These are phyloP conservation scores for Ptychochromis oligacanthus DNA, from an alignment of 2,113 vertebrate genomes.

Conservation along the genomic window DNA sequence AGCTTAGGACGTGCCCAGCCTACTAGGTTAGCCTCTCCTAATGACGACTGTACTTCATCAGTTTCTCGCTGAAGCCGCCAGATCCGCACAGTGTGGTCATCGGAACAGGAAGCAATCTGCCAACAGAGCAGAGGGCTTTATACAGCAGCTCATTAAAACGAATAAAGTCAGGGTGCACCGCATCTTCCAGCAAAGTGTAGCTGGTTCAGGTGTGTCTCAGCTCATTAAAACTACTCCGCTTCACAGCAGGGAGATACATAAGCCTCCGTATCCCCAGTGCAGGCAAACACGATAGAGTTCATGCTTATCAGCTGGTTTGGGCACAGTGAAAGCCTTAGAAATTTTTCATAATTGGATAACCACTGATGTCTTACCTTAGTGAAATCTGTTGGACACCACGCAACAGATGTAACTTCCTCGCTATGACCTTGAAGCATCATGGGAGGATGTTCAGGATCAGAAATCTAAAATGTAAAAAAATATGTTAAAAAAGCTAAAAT, in stretches of 20 bases:
- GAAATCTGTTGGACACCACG: conserved; percentile 96
- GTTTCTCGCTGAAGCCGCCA: conserved; percentile 85
- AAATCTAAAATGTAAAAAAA: conserved; percentile 79
- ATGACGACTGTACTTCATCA: conserved; percentile 68
- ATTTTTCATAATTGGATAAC: neutral
- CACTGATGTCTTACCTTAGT: conserved; percentile 85
- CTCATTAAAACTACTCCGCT: conserved; percentile 16
- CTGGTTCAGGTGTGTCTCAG: neutral
- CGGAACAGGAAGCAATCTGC: conserved; percentile 96
- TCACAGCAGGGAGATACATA: neutral
- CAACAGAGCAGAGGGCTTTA: conserved; percentile 39
- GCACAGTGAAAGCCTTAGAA: neutral
- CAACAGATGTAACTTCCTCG: conserved; percentile 94
- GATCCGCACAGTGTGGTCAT: conserved; percentile 93
- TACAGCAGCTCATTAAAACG: conserved; percentile 4
- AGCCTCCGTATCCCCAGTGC: neutral
- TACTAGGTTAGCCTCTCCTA: conserved; percentile 78
- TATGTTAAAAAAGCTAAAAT: neutral
- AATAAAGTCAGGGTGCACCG: neutral
- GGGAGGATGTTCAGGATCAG: conserved; percentile 84
- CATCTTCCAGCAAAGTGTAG: neutral
- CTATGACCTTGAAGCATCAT: conserved; percentile 88
- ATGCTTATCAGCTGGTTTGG: neutral
- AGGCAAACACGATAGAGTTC: neutral
- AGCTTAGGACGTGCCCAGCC: conserved; percentile 85